Base-by-base conservation (phyloP, 30 jellyfish, hydroid and myxozoan species). In the Aurelia sp. region DNA sequence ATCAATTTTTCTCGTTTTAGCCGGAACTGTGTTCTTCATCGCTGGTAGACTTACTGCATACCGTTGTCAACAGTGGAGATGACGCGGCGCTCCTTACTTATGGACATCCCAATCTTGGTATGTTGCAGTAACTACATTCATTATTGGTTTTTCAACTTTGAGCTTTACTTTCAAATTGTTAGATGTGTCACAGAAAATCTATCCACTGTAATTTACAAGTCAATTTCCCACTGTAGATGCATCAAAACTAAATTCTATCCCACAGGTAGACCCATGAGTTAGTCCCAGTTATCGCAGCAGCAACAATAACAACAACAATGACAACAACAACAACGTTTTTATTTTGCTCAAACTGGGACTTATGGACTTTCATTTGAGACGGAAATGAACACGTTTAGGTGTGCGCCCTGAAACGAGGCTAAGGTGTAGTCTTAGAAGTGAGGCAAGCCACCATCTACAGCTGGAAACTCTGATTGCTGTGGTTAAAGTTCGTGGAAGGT, bases 31-130 rank as follows among this genome's bases (percentile, higher is more conserved):
- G 98, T 66, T 77, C 97, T 22, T 76, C 92, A 3, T 37, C 97
- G 12, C 89, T 93, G 71, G 92, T 86, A 16, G 98, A 93, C 62
- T 62, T 93, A 33, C 89, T 93, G 10, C 97, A 88, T 40, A 82
- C 97, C 17, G 98, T 93, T 72, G 94, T 87, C 62, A 88, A 88
- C 81, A 77, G 91, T 66, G 89, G 95, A 30, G 93, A 93, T 62
- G 98, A 93, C 57, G 98, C 98, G 2, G 79, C 94, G 17, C 55
- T 93, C 18, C 22, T 93, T 15, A 81, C 94, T 15, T 93, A 87
- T 60, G 98, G 98, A 22, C 93, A 93, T 61, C 92, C 98, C 15
- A 82, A 78, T 44, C 86, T 93, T 4, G 98, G 98, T 93, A 33
- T 18, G 83, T 30, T 48, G 4, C 10, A 27, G 12, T 3, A 2